Percentiles rank a stretch among this genome's conserved stretches.
Conservation (phyloP, 2,888 invertebrate genomes). For the Erynnis tages region DNA sequence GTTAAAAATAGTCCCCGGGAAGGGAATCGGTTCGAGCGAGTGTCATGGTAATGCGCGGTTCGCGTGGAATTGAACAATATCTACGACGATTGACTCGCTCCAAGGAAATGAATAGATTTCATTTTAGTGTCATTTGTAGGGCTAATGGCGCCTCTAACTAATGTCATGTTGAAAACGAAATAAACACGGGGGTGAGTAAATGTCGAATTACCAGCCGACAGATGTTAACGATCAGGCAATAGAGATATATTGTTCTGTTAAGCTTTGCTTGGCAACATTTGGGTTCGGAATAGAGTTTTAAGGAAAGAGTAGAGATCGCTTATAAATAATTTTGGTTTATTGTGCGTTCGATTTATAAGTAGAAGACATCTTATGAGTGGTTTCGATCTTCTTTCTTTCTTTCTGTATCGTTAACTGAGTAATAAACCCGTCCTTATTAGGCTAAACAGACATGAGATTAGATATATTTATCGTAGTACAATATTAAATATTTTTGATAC, state of each 20-base stretch:
- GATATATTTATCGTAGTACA: no score
- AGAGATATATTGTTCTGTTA: constrained; percentile 27
- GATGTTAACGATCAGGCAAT: constrained; percentile 48
- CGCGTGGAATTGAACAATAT: constrained; percentile 79
- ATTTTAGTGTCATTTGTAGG: constrained; percentile 80
- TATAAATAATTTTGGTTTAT: no score
- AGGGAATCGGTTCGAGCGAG: constrained; percentile 40
- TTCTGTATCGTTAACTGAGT: no score
- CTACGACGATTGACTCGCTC: constrained; percentile 72
- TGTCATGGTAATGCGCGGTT: constrained; percentile 66
- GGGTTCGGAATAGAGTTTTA: no score
- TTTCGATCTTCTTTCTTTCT: no score
- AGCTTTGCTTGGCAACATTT: constrained; percentile 2
- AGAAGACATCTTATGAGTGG: no score
- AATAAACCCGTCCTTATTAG: no score
- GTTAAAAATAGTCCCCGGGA: neutral
- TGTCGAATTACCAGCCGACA: constrained; percentile 49
- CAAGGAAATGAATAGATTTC: constrained; percentile 81
- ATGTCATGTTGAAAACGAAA: constrained; percentile 54
- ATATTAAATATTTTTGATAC: no score
- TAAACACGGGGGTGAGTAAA: constrained; percentile 42
- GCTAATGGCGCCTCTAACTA: constrained; percentile 72
- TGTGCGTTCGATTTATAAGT: no score
- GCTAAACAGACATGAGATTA: no score
- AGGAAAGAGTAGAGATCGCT: no score